These are phyloP conservation scores for Cyprinus carpio DNA, from an alignment of 2,113 vertebrate species.

Conservation along the genomic window DNA sequence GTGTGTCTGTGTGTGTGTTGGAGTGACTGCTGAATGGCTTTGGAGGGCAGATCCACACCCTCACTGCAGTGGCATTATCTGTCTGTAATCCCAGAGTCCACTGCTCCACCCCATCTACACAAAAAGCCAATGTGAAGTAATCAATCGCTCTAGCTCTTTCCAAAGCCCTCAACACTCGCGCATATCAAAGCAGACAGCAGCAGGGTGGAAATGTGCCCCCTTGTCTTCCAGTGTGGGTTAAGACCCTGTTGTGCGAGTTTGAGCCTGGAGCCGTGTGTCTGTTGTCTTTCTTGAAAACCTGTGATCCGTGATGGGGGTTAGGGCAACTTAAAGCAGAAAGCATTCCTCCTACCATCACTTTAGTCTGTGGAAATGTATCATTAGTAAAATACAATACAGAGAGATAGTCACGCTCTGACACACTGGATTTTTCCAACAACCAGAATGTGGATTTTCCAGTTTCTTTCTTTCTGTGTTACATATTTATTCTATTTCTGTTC, in stretches of 20 bases:
- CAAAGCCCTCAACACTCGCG: constrained; percentile 4
- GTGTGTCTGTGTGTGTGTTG: too few species aligned
- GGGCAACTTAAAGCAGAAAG: neutral
- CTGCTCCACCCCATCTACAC: constrained; percentile 27
- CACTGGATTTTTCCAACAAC: neutral
- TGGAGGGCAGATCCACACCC: constrained; percentile 36
- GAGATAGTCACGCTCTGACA: neutral
- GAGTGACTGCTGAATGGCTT: constrained; percentile 4
- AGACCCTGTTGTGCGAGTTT: constrained; percentile 35
- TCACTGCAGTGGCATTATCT: constrained; percentile 5
- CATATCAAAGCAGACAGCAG: constrained; percentile 24
- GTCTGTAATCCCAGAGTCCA: constrained; percentile 24
- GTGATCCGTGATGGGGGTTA: constrained; percentile 16
- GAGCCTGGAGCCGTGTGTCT: constrained; percentile 18
- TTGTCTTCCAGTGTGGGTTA: constrained; percentile 11
- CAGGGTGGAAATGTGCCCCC: constrained; percentile 14
- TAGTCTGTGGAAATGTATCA: constrained; percentile 3
- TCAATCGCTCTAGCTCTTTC: constrained; percentile 13
- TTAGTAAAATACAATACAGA: constrained; percentile 1
- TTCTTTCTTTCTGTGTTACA: neutral
- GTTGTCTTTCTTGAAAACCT: constrained; percentile 41
- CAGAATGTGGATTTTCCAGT: neutral
- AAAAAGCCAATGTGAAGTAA: constrained; percentile 43
- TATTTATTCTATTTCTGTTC: neutral
- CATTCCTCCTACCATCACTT: neutral